These are phyloP conservation scores for Enteromius viviparus DNA, from an alignment of 2,797 vertebrate species.

Conservation along the genomic window DNA sequence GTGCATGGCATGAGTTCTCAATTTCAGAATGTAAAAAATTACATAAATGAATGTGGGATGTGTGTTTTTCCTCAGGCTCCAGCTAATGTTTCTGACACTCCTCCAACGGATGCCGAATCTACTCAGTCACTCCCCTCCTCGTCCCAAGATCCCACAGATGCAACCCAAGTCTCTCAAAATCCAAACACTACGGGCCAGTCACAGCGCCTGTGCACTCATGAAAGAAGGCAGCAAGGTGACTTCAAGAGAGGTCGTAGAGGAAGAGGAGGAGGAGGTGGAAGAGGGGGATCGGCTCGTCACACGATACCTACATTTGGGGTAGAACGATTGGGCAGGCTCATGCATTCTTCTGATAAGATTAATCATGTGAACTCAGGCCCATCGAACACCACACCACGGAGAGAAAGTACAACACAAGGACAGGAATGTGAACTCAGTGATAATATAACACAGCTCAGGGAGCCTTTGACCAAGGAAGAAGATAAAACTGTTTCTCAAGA, in stretches of 20 bases:
- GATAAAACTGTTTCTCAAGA: conserved; percentile 2
- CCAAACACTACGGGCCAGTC: conserved; percentile 34
- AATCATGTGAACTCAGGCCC: neutral
- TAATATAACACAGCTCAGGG: conserved; percentile 12
- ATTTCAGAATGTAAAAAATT: neutral
- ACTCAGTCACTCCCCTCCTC: conserved; percentile 31
- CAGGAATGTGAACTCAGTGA: conserved; percentile 33
- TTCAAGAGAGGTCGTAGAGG: conserved; percentile 66
- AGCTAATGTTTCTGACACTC: conserved; percentile 19
- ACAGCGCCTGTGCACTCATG: conserved; percentile 55
- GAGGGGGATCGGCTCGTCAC: conserved; percentile 52
- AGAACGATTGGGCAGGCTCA: conserved; percentile 67
- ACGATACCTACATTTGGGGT: conserved; percentile 53
- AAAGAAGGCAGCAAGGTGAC: conserved; percentile 62
- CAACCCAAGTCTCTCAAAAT: conserved; percentile 30
- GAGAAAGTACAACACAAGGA: conserved; percentile 49
- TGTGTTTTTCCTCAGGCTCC: conserved; percentile 42
- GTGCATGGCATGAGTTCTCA: neutral
- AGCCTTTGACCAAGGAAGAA: neutral
- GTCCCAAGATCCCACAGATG: conserved; percentile 29
- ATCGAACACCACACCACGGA: conserved; percentile 26
- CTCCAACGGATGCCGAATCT: neutral
- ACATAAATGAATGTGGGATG: neutral
- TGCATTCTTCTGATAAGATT: conserved; percentile 61
- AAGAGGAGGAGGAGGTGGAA: conserved; percentile 55